phyloP scores from a whole-genome alignment of 2,888 invertebrate species.

The Pachymerium ferrugineum region DNA sequence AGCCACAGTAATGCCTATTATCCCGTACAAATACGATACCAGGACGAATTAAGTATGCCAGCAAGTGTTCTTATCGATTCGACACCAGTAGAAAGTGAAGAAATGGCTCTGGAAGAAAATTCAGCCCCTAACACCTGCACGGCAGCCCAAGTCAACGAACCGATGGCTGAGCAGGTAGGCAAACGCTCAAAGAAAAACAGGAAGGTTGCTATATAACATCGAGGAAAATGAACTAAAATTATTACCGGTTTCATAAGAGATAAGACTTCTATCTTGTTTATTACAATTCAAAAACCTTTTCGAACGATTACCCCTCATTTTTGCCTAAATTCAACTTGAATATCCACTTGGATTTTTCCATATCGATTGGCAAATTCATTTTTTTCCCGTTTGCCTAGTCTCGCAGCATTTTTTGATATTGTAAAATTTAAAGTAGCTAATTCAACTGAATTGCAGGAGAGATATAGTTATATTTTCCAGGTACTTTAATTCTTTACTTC shows the following conservation, averaged over 20 bases:
- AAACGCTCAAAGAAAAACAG: neutral
- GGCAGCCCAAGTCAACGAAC: conserved; percentile 20
- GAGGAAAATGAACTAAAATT: neutral
- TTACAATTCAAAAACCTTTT: no score
- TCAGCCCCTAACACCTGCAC: neutral
- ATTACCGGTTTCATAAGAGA: neutral
- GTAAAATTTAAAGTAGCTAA: no score
- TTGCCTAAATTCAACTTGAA: no score
- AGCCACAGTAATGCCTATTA: neutral
- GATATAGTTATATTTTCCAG: no score
- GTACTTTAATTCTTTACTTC: neutral
- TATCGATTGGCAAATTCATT: no score
- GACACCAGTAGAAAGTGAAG: neutral
- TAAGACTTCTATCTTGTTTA: no score
- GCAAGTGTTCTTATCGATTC: neutral
- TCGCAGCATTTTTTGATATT: no score
- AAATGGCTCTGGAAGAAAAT: neutral
- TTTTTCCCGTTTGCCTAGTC: no score
- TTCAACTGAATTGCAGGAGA: no score
- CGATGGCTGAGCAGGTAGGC: conserved; percentile 3
- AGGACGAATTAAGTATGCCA: neutral
- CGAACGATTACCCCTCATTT: no score
- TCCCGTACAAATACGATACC: neutral
- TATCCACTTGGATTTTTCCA: no score
- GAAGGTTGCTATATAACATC: no score